phyloP scores from a whole-genome alignment of 2,113 vertebrate genomes.

The Stomatorhinus ivindoensis region DNA sequence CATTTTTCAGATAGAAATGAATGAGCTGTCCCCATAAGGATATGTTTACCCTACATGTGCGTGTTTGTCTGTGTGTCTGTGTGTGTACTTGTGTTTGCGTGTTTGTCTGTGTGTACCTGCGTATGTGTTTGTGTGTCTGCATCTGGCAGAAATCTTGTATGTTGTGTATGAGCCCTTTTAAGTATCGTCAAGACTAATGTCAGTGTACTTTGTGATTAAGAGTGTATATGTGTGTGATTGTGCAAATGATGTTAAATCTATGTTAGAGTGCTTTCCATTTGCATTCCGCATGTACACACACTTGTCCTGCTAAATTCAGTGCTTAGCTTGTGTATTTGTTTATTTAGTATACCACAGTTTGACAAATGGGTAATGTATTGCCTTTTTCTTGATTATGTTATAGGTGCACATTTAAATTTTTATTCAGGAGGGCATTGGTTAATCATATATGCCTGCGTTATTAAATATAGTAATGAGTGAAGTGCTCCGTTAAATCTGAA shows the following conservation, averaged over 20 bases:
- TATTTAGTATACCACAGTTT: not conserved
- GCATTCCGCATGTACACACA: not conserved
- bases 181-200: not conserved
- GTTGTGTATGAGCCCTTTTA: not conserved
- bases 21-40: too few relatives aligned
- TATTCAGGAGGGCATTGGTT: not conserved
- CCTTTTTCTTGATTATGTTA: not conserved
- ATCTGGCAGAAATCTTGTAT: not conserved
- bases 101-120: not conserved
- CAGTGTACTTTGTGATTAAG: not conserved
- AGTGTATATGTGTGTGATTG: not conserved
- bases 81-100: not conserved
- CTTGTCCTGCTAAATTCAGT: not conserved
- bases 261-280: not conserved
- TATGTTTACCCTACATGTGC: too few relatives aligned
- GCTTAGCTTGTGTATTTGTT: not conserved
- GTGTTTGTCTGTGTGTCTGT: not conserved
- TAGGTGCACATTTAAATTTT: not conserved
- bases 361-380: not conserved
- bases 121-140: not conserved
- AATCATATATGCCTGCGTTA: not conserved
- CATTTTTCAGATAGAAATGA: too few relatives aligned
- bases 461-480: not conserved
- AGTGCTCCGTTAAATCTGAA: not conserved
- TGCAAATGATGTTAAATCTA: not conserved